A percentile compares a stretch with the other conserved stretches of the same genome.
Conservation (phyloP, 1,140 invertebrate genomes). For the Penaeus vannamei region DNA sequence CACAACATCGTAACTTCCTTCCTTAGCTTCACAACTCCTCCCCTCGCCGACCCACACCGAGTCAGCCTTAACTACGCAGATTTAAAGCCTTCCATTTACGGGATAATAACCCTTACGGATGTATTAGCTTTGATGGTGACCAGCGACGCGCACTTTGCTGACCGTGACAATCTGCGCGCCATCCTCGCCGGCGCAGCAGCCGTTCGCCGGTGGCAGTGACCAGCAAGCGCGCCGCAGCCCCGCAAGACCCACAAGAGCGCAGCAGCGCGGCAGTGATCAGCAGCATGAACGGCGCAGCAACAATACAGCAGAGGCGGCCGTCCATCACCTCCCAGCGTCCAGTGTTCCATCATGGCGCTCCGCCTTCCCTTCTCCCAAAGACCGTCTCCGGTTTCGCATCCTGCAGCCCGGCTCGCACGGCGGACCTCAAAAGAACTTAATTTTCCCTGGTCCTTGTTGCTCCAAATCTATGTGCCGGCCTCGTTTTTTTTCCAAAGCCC, state of each 20-base stretch:
- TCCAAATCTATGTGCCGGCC: constrained; percentile 51
- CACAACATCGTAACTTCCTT: no score
- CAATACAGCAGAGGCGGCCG: constrained; percentile 12
- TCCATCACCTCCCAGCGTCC: constrained; percentile 57
- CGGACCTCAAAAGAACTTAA: constrained; percentile 58
- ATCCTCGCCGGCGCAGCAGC: background rate
- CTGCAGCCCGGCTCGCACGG: constrained; percentile 17
- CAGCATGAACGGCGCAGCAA: constrained; percentile 34
- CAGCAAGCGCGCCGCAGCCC: background rate
- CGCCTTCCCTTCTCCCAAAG: constrained; percentile 53
- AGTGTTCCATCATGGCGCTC: constrained; percentile 48
- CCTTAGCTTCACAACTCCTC: no score
- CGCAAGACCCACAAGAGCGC: constrained; percentile 23
- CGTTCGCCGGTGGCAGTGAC: no score
- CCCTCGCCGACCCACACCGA: no score
- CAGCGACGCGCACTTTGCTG: no score
- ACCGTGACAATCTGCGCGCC: no score
- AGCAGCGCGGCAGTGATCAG: constrained; percentile 18
- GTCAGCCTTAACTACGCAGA: no score
- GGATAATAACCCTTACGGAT: no score
- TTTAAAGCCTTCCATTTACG: no score
- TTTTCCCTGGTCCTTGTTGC: constrained; percentile 60
- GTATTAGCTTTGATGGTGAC: no score
- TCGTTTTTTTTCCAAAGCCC: constrained; percentile 32
- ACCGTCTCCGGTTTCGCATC: constrained; percentile 42